Evolutionary conservation across 2,888 invertebrate species (phyloP), one percentile per base, ranked within the genome.

Genomic region (Drosophila gaucha): DNA sequence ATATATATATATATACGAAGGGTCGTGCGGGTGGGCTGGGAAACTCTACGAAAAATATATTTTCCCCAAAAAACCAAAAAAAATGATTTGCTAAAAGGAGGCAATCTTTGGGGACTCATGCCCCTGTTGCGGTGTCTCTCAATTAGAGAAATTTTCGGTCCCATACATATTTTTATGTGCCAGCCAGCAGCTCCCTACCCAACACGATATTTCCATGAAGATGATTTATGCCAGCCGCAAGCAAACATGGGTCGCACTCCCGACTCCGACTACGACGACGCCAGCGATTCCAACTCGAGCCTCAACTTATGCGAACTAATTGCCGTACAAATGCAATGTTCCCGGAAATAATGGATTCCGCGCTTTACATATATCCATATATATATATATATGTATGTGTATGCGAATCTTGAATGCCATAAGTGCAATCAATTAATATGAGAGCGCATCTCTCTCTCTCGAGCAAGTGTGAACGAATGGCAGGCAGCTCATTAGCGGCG

Each of bases 281-380:
- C 60, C 52, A 57, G 3, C 30, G 38, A 8, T 28, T 38, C 31
- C 20, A 38, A 46, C 73, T 77, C 82, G 71, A 74, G 80, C 73
- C 72, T 60, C 67, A 79, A 84, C 70, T 69, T 73, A 74, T 77
- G 73, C 77, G 77, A 79, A 89, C 89, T 90, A 90, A 90, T 90
- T 90, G 89, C 90, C 86, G 85, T 88, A 90, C 91, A 90, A 91
- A 90, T 90, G 89, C 90, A 89, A 89, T 90, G 90, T 90, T 91
- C 90, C 90, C 89, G 90, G 90, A 90, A 90, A 91, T 88, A 83
- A 83, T 85, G 77, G 76, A 80, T 86, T 82, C 82, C 66, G 63
- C 49, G 58, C 74, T 41, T 33, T 59, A 41, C 14, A 41, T 24
- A 39, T 5, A 18, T 18, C 16, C 18, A 6, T 24, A 41, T 24